phyloP scores from a whole-genome alignment of 2,888 invertebrate species.

The Arge pagana region DNA sequence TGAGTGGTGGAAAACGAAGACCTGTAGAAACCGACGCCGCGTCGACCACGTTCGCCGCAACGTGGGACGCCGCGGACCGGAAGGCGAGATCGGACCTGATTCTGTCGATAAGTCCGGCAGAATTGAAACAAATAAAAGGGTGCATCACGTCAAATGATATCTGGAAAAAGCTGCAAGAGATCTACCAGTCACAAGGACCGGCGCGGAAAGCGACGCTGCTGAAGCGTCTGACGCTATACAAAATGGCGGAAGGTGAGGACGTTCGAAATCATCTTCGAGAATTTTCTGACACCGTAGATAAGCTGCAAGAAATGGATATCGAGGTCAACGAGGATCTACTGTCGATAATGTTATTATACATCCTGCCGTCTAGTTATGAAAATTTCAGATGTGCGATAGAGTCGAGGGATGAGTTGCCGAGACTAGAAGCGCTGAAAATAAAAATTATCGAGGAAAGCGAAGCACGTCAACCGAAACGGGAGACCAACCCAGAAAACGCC shows the following conservation, averaged over 20 bases:
- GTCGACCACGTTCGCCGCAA: no score
- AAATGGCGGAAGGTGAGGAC: constrained; percentile 23
- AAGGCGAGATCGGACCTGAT: constrained; percentile 26
- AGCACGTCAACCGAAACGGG: constrained; percentile 22
- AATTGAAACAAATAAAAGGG: constrained; percentile 24
- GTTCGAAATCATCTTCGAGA: constrained; percentile 22
- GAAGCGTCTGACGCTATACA: constrained; percentile 24
- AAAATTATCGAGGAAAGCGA: constrained; percentile 33
- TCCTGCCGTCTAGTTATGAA: constrained; percentile 23
- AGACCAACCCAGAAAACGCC: no score
- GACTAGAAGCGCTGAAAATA: constrained; percentile 27
- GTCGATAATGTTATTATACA: constrained; percentile 24
- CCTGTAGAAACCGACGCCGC: background rate
- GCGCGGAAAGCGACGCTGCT: constrained; percentile 29
- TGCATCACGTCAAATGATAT: constrained; percentile 28
- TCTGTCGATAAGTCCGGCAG: constrained; percentile 20
- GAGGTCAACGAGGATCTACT: constrained; percentile 19
- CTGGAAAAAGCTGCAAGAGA: constrained; percentile 27
- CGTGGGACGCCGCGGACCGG: background rate
- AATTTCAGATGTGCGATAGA: constrained; percentile 34
- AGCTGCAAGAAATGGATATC: constrained; percentile 22
- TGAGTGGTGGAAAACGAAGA: constrained; percentile 8
- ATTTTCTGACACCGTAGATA: constrained; percentile 26
- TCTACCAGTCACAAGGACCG: constrained; percentile 28
- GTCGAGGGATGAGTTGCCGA: constrained; percentile 31